Evolutionary conservation across 2,888 invertebrate genomes (phyloP).

Genomic region (Cosmorhoe ocellata): DNA sequence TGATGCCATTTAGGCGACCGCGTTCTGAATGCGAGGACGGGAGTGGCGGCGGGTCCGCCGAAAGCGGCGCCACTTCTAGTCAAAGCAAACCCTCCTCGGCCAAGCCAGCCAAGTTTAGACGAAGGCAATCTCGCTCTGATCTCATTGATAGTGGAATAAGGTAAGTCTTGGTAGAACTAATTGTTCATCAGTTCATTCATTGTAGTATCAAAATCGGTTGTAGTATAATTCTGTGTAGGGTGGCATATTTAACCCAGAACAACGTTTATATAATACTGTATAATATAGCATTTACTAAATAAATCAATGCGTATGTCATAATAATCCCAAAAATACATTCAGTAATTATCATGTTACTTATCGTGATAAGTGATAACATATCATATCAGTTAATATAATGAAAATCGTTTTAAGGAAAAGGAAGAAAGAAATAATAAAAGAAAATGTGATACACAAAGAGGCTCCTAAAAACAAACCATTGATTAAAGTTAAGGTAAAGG

Average conservation of each 20-base stretch:
- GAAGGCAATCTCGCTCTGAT: slow-evolving; percentile 66
- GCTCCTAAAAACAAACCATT: slow-evolving; percentile 56
- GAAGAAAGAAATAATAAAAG: slow-evolving; percentile 67
- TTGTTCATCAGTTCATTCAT: too few relatives aligned
- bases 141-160: slow-evolving; percentile 61
- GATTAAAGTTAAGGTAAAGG: slow-evolving; percentile 64
- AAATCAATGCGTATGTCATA: too few relatives aligned
- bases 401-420: slow-evolving; percentile 61
- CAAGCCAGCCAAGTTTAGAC: slow-evolving; percentile 65
- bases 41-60: slow-evolving; percentile 71
- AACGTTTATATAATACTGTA: too few relatives aligned
- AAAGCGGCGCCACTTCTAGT: slow-evolving; percentile 74
- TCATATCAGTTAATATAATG: not conserved
- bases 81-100: slow-evolving; percentile 64
- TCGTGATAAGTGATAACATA: too few relatives aligned
- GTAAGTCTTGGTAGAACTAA: slow-evolving; percentile 39
- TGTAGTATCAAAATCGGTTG: too few relatives aligned
- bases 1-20: slow-evolving; percentile 46
- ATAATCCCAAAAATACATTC: too few relatives aligned
- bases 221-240: too few relatives aligned
- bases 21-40: slow-evolving; percentile 72
- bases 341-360: too few relatives aligned
- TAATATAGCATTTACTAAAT: too few relatives aligned
- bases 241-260: too few relatives aligned
- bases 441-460: slow-evolving; percentile 59